Conservation (phyloP, 37 sponge, comb jelly and placozoan species). For the Halichondria panicea region DNA sequence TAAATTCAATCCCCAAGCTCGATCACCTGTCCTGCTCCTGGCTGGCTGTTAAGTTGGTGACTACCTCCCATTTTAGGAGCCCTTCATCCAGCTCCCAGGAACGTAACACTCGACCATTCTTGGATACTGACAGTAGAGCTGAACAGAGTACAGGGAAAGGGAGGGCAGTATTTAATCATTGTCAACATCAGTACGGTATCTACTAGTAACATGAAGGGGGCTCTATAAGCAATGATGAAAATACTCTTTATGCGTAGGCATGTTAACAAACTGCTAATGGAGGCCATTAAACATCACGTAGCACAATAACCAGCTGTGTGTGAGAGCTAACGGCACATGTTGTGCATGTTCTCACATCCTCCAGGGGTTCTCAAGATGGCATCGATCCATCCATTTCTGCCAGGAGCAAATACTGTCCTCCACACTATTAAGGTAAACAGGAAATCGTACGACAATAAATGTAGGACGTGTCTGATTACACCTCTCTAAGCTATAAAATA, state of each 20-base stretch:
- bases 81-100: constrained; percentile 77
- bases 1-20: neutral
- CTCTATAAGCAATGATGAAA: neutral
- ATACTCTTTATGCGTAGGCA: too few relatives aligned
- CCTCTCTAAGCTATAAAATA: neutral
- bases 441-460: neutral
- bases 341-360: constrained; percentile 22
- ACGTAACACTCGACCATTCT: constrained; percentile 51
- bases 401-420: constrained; percentile 60
- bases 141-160: neutral
- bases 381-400: constrained; percentile 38
- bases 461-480: neutral
- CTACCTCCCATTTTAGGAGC: constrained; percentile 67
- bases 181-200: neutral
- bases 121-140: constrained; percentile 67
- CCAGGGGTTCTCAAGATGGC: constrained; percentile 19
- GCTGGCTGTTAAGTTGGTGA: neutral
- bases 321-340: too few relatives aligned
- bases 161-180: neutral
- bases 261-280: too few relatives aligned
- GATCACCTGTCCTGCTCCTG: neutral
- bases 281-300: too few relatives aligned
- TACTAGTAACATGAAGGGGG: neutral
- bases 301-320: too few relatives aligned
- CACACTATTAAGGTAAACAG: constrained; percentile 36